A percentile compares a stretch with the other conserved stretches of the same genome.
Evolutionary conservation across 2,888 invertebrate genomes (phyloP).

Genomic region (Sisyra terminalis): DNA sequence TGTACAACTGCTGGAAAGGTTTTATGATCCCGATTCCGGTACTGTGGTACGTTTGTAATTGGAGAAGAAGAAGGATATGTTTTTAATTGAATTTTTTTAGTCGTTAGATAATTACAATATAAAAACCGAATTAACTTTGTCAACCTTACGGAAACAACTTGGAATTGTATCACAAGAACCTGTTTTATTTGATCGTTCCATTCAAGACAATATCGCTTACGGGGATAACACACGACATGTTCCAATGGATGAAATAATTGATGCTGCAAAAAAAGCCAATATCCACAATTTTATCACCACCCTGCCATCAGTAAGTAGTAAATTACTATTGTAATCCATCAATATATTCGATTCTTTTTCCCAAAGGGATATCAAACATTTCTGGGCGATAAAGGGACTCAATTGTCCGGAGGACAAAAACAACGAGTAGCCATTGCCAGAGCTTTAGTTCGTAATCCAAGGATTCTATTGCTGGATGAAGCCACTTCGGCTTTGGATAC

Average conservation of each 20-base stretch:
- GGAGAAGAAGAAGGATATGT: too few relatives aligned
- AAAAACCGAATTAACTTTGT: conserved; percentile 36
- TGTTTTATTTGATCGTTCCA: conserved; percentile 72
- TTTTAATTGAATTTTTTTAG: conserved; percentile 16
- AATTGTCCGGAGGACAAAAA: conserved; percentile 69
- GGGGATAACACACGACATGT: conserved; percentile 60
- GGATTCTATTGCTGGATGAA: conserved; percentile 63
- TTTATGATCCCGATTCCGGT: conserved; percentile 62
- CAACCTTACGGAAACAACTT: conserved; percentile 48
- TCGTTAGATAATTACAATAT: conserved; percentile 41
- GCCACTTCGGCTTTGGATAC: conserved; percentile 76
- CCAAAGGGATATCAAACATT: conserved; percentile 61
- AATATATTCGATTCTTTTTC: conserved; percentile 1
- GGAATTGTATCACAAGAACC: conserved; percentile 91
- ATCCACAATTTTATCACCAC: conserved; percentile 70
- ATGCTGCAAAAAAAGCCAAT: conserved; percentile 68
- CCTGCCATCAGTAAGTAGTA: conserved; percentile 49
- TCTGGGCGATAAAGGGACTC: conserved; percentile 61
- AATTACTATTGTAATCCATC: too few relatives aligned
- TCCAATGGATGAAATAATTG: conserved; percentile 53
- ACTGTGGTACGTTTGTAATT: conserved; percentile 31
- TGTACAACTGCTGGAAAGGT: conserved; percentile 66
- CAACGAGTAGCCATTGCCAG: conserved; percentile 76
- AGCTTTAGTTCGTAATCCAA: conserved; percentile 62
- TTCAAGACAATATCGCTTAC: conserved; percentile 83